Evolutionary conservation across 92 coral and sea anemone genomes (phyloP).

Genomic region (Bergia sp.): DNA sequence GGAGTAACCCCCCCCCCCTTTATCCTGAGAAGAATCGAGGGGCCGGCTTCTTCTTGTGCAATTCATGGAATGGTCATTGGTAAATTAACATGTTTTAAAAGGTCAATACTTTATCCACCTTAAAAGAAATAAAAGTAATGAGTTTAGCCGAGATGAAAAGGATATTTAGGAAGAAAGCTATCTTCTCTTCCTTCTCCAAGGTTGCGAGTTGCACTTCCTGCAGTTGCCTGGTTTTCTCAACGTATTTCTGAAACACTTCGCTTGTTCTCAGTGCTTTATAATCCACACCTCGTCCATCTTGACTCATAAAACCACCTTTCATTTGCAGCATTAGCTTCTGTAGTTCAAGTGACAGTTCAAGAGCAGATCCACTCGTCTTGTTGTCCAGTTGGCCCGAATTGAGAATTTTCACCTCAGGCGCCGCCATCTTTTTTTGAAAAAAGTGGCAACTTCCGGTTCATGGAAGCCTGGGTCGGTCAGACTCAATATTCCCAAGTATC

Average conservation of each 20-base stretch:
- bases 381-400: slow-evolving; percentile 35
- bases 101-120: too few relatives aligned
- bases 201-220: slow-evolving; percentile 51
- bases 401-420: slow-evolving; percentile 10
- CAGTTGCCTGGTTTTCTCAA: slow-evolving; percentile 58
- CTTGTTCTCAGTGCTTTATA: slow-evolving; percentile 70
- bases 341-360: slow-evolving; percentile 70
- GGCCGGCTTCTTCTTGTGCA: too few relatives aligned
- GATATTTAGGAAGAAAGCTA: slow-evolving; percentile 91
- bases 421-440: not conserved
- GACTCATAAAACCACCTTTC: slow-evolving; percentile 80
- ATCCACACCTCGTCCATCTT: slow-evolving; percentile 81
- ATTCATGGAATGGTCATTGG: too few relatives aligned
- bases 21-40: too few relatives aligned
- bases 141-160: slow-evolving; percentile 13
- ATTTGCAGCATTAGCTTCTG: slow-evolving; percentile 82
- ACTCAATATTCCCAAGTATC: too few relatives aligned
- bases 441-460: not conserved
- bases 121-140: too few relatives aligned
- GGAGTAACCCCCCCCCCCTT: too few relatives aligned
- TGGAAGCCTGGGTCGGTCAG: not conserved
- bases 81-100: too few relatives aligned
- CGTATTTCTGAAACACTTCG: slow-evolving; percentile 71
- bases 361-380: slow-evolving; percentile 44
- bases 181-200: slow-evolving; percentile 64